Base-by-base conservation (phyloP, 2,888 invertebrate genomes). In the Himalopsyche tibetana region DNA sequence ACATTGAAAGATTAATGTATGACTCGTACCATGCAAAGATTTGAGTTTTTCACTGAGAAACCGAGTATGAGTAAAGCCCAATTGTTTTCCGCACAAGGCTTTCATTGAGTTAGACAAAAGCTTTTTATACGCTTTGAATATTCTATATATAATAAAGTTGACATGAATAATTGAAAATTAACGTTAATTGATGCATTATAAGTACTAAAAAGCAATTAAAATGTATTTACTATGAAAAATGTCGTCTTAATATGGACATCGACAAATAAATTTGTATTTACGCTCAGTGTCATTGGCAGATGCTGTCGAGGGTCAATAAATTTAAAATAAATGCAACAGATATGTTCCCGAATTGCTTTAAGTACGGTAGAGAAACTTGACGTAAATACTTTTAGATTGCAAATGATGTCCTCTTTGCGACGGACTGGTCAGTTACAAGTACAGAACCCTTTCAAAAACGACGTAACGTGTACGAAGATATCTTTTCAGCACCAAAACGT, bases 381-480 rank as follows among this genome's bases (percentile, higher is more conserved):
- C 74, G 74, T 38, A 74, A 74, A 74, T 74, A 74, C 74, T 74
- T 74, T 74, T 74, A 74, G 74, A 74, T 74, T 74, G 74, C 74
- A 74, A 74, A 74, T 74, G 74, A 74, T 36, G 74, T 38, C 74
- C 74, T 74, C 74, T 74, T 15, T 74, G 19, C 36, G 38, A 74
- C 74, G 74, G 19, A 74, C 74, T 74, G 74, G 74, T 74, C 74
- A 74, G 74, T 74, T 36, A 36, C 74, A 74, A 74, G 74, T 74
- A 74, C 74, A 36, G 36, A 74, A 74, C 74, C 74, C 74, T 74
- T 74, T 74, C 74, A 74, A 38, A 74, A 74, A 74, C 74, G 74
- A 74, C 74, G 74, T 19, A 12, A 74, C 74, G 36, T 74, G 74
- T 74, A 74, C 74, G 74, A 36, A 38, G 19, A 74, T 74, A 74